Evolutionary conservation across 2,888 invertebrate genomes (phyloP).

Genomic region (Lycia hirtaria): DNA sequence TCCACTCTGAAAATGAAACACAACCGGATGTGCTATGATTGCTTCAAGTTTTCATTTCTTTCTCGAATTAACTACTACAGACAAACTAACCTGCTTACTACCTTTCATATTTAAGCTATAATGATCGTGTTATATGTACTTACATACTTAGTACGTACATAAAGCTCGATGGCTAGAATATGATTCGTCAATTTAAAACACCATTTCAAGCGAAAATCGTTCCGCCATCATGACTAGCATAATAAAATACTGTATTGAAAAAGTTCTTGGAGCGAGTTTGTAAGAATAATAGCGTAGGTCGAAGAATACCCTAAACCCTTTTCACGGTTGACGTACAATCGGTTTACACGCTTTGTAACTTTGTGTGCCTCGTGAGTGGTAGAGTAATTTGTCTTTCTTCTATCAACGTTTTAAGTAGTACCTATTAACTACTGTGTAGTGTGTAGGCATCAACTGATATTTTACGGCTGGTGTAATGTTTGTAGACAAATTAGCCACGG

Average conservation of each 20-base stretch:
- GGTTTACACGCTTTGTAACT: constrained; percentile 1
- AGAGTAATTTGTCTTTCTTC: constrained; percentile 15
- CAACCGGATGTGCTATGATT: too few species aligned
- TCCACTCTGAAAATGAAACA: too few species aligned
- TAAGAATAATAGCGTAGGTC: neutral
- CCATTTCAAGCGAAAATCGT: neutral
- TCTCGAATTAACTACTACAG: too few species aligned
- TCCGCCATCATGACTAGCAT: neutral
- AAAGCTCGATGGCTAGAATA: neutral
- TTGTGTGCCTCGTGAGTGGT: constrained; percentile 4
- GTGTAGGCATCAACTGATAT: constrained; percentile 17
- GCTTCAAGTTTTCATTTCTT: too few species aligned
- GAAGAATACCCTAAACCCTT: constrained; percentile 7
- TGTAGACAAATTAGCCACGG: too few species aligned
- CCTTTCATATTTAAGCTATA: too few species aligned
- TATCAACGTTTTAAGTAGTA: constrained; percentile 5
- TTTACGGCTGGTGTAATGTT: neutral
- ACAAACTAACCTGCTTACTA: too few species aligned
- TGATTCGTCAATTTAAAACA: neutral
- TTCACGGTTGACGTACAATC: constrained; percentile 7
- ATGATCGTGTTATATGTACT: neutral
- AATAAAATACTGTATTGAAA: neutral
- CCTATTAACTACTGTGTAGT: constrained; percentile 12
- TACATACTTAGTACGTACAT: neutral
- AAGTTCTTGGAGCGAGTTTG: neutral